Evolutionary conservation across 2,888 invertebrate genomes (phyloP).

Genomic region (Melinaea marsaeus): DNA sequence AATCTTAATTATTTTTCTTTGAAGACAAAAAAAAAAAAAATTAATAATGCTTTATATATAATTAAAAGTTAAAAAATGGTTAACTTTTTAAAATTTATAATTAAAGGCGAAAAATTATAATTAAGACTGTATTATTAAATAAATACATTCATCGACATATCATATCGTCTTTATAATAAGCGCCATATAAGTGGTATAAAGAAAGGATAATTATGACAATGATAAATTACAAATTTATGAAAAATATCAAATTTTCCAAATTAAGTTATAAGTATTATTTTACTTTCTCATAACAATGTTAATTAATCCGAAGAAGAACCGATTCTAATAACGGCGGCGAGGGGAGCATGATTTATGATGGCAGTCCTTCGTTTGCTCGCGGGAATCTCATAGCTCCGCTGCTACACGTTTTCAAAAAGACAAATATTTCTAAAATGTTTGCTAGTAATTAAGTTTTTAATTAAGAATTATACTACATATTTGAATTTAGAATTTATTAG

Average conservation of each 20-base stretch:
- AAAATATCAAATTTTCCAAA: slow-evolving; percentile 14
- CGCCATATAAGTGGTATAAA: not conserved
- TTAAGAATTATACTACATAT: too few relatives aligned
- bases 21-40: too few relatives aligned
- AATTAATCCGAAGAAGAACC: slow-evolving; percentile 35
- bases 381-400: slow-evolving; percentile 27
- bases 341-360: slow-evolving; percentile 38
- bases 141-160: too few relatives aligned
- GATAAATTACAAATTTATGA: slow-evolving; percentile 1
- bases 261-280: slow-evolving; percentile 22
- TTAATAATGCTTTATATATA: too few relatives aligned
- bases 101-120: too few relatives aligned
- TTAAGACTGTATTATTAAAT: too few relatives aligned
- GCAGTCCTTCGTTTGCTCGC: slow-evolving; percentile 33
- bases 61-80: too few relatives aligned
- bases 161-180: too few relatives aligned
- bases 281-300: slow-evolving; percentile 32
- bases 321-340: slow-evolving; percentile 35
- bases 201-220: not conserved
- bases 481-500: too few relatives aligned
- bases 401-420: slow-evolving; percentile 6
- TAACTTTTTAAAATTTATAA: too few relatives aligned
- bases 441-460: too few relatives aligned
- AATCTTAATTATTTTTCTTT: too few relatives aligned
- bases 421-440: not conserved